These are phyloP conservation scores for Drosophila nasuta DNA, from an alignment of 1,140 invertebrate species.

Conservation along the genomic window DNA sequence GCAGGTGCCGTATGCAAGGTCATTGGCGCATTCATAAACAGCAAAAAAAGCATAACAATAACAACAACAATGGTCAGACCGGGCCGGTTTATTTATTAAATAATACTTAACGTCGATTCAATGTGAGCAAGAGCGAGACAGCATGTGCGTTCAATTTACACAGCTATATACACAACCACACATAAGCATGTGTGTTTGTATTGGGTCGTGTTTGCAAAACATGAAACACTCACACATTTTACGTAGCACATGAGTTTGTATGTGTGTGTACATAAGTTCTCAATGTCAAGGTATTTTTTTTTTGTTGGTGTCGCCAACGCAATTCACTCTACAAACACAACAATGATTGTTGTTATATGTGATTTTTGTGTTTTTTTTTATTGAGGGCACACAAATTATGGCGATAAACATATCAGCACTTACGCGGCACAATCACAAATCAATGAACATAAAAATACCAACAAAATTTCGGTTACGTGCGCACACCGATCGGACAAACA, in stretches of 20 bases:
- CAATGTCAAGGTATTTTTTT: conserved; percentile 74
- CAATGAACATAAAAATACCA: conserved; percentile 40
- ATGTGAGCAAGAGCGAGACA: conserved; percentile 44
- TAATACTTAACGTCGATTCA: conserved; percentile 63
- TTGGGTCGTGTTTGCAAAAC: conserved; percentile 52
- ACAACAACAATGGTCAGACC: conserved; percentile 22
- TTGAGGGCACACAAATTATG: conserved; percentile 40
- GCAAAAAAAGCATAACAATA: conserved; percentile 28
- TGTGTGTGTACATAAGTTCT: conserved; percentile 33
- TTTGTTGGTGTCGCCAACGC: conserved; percentile 40
- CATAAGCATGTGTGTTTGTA: conserved; percentile 3
- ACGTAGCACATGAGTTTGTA: conserved; percentile 12
- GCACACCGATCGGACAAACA: conserved; percentile 21
- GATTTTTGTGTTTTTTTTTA: conserved; percentile 18
- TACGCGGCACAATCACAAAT: conserved; percentile 43
- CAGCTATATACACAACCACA: conserved; percentile 9
- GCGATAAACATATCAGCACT: conserved; percentile 47
- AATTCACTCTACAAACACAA: not conserved
- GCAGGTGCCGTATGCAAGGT: conserved; percentile 43
- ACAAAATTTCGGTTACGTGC: conserved; percentile 54
- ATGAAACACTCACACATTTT: conserved; percentile 27
- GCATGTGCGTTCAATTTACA: conserved; percentile 27
- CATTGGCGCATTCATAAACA: conserved; percentile 41
- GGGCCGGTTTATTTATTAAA: conserved; percentile 58
- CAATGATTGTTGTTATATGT: conserved; percentile 33